phyloP scores from a whole-genome alignment of 2,797 vertebrate species.

The Coranthus polyacanthus region DNA sequence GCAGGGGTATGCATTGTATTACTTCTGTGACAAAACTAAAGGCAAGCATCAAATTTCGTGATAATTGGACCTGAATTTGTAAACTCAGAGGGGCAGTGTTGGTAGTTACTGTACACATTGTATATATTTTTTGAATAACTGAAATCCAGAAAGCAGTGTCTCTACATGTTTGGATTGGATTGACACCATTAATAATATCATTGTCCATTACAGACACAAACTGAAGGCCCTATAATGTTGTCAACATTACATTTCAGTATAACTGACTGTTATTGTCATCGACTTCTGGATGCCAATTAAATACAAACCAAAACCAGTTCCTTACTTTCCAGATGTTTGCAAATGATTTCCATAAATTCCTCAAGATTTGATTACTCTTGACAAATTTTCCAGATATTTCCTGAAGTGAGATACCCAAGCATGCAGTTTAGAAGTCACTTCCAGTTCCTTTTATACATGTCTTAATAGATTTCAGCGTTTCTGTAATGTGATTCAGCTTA shows the following conservation, averaged over 20 bases:
- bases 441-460: slow-evolving; percentile 41
- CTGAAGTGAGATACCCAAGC: slow-evolving; percentile 19
- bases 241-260: slow-evolving; percentile 74
- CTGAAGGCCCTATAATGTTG: slow-evolving; percentile 5
- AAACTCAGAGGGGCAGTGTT: too few species aligned
- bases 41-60: too few species aligned
- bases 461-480: slow-evolving; percentile 7
- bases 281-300: slow-evolving; percentile 45
- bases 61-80: too few species aligned
- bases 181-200: too few species aligned
- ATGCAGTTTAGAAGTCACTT: slow-evolving; percentile 19
- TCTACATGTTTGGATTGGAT: too few species aligned
- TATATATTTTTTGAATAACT: too few species aligned
- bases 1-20: too few species aligned
- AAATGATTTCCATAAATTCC: slow-evolving; percentile 42
- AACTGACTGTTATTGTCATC: slow-evolving; percentile 26
- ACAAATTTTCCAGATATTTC: slow-evolving; percentile 37
- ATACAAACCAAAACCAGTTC: slow-evolving; percentile 29
- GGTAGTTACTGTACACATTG: too few species aligned
- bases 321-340: slow-evolving; percentile 69
- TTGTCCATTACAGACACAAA: slow-evolving; percentile 5
- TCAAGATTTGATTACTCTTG: slow-evolving; percentile 24
- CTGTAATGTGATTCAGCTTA: slow-evolving; percentile 14
- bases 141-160: too few species aligned
- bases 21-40: too few species aligned